These are phyloP conservation scores for Muscicapa comitata DNA, from an alignment of 2,797 vertebrate genomes.

Conservation along the genomic window DNA sequence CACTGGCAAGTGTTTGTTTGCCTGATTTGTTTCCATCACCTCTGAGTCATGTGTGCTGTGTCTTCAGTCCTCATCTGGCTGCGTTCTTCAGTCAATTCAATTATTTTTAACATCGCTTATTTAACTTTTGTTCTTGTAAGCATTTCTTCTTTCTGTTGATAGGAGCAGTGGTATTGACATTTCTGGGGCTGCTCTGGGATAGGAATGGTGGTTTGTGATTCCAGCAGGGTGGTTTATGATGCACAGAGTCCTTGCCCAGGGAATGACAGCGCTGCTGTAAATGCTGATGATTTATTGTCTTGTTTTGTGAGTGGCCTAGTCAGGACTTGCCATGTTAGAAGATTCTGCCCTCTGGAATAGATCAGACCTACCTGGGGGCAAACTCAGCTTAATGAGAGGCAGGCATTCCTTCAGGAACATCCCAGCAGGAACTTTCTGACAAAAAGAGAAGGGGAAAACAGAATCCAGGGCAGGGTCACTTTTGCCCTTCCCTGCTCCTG, in stretches of 20 bases:
- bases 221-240: neutral
- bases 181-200: neutral
- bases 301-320: conserved; percentile 1
- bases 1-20: neutral
- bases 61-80: neutral
- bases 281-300: neutral
- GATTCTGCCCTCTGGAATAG: neutral
- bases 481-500: neutral
- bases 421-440: neutral
- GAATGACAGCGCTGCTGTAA: neutral
- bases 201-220: neutral
- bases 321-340: neutral
- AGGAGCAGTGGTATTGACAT: neutral
- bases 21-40: conserved; percentile 34
- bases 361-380: neutral
- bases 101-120: neutral
- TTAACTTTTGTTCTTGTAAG: neutral
- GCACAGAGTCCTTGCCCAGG: neutral
- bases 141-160: neutral
- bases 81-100: neutral
- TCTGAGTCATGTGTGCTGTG: neutral
- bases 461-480: neutral
- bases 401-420: neutral
- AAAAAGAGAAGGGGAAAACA: neutral
- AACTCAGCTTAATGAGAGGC: neutral